Evolutionary conservation across 1,140 invertebrate species (phyloP).

Genomic region (Phocides pigmalion): DNA sequence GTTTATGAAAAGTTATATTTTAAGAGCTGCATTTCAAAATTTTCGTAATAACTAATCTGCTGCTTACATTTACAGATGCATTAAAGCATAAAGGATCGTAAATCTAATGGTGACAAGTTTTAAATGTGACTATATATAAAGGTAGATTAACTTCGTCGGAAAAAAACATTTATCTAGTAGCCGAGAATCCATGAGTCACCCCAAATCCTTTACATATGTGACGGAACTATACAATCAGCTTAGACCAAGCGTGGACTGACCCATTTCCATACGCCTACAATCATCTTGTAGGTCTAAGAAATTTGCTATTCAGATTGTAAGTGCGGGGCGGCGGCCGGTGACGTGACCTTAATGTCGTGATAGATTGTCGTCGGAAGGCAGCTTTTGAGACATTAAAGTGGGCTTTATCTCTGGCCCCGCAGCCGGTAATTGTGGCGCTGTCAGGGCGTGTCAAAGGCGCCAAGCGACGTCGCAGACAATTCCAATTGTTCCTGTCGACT

Average conservation of each 20-base stretch:
- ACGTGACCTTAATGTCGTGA: slow-evolving; percentile 39
- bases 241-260: not conserved
- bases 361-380: slow-evolving; percentile 34
- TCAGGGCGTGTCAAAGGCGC: slow-evolving; percentile 25
- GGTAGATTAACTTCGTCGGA: not conserved
- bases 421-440: slow-evolving; percentile 35
- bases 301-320: slow-evolving; percentile 33
- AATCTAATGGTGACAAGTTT: no score
- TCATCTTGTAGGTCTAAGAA: slow-evolving; percentile 12
- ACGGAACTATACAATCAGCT: slow-evolving; percentile 5
- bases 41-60: no score
- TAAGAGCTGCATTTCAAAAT: no score
- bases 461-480: slow-evolving; percentile 6
- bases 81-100: no score
- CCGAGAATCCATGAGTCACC: not conserved
- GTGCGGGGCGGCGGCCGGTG: slow-evolving; percentile 22
- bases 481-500: slow-evolving; percentile 25
- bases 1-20: no score
- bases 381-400: slow-evolving; percentile 36
- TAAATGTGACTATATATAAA: no score
- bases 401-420: slow-evolving; percentile 33
- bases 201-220: slow-evolving; percentile 14
- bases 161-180: not conserved
- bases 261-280: slow-evolving; percentile 6
- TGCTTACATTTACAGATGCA: no score